Percentiles rank a stretch among this genome's conserved stretches.
Evolutionary conservation across 2,888 invertebrate species (phyloP).

Genomic region (Apoda limacodes): DNA sequence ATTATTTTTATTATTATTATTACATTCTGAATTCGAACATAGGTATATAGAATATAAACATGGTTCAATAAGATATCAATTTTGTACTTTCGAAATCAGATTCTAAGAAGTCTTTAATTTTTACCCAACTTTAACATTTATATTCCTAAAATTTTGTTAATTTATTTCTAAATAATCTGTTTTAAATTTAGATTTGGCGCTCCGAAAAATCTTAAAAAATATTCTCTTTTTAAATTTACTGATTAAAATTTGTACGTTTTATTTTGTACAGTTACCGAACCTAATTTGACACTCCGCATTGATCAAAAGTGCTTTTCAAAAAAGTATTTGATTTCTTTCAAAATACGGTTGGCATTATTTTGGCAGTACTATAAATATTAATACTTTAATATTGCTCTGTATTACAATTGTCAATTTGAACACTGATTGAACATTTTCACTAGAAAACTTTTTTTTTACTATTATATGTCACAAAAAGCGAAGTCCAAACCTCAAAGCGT

Average conservation of each 20-base stretch:
- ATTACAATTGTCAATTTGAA: conserved; percentile 67
- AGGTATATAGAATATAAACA: conserved; percentile 61
- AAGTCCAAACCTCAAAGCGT: conserved; percentile 51
- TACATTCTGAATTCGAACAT: conserved; percentile 41
- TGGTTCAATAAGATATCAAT: conserved; percentile 58
- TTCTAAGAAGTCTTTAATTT: conserved; percentile 66
- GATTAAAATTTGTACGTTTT: conserved; percentile 68
- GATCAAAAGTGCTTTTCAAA: conserved; percentile 61
- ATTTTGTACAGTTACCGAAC: conserved; percentile 67
- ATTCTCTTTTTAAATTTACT: conserved; percentile 62
- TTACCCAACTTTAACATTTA: conserved; percentile 60
- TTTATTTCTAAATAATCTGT: conserved; percentile 60
- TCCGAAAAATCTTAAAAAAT: conserved; percentile 69
- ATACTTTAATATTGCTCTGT: conserved; percentile 70
- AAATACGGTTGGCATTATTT: conserved; percentile 67
- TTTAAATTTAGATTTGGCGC: conserved; percentile 66
- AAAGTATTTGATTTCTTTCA: conserved; percentile 46
- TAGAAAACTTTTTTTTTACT: conserved; percentile 33
- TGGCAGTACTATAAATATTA: conserved; percentile 69
- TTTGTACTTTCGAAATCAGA: conserved; percentile 69
- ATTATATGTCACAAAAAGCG: conserved; percentile 35
- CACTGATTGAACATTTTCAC: conserved; percentile 48
- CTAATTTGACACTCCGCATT: conserved; percentile 69
- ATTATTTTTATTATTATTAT: conserved; percentile 24
- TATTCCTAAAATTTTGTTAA: conserved; percentile 33